Evolutionary conservation across 2,113 vertebrate species (phyloP), one percentile per base, ranked within the genome.

Genomic region (Leptobrachium leishanense): DNA sequence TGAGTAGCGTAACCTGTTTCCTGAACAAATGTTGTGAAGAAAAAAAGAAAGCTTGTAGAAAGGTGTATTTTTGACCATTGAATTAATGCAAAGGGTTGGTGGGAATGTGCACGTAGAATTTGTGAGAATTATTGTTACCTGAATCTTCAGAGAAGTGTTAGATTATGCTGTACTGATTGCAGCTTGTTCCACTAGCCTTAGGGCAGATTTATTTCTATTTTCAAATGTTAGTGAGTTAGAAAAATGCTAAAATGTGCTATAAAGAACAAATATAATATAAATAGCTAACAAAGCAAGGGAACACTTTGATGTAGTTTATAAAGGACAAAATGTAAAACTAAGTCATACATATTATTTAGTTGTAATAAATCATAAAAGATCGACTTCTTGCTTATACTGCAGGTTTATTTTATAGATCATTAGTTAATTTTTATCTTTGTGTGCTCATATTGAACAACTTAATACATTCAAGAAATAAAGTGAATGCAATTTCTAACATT

Each of bases 371-470:
- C 62, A 64, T 64, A 64, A 2, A 64, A 31, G 20, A 64, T 64
- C 15, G 7, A 64, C 62, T 15, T 7, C 11, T 31, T n/a, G 20
- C 62, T n/a, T 64, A 15, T 64, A 64, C 20, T 64, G 62, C 20
- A 64, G 31, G 20, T 64, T 64, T 64, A 64, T 64, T 64, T 64
- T 64, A 64, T n/a, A 64, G 62, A n/a, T 64, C 62, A 64, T 64
- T 64, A 64, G 62, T 64, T 64, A 7, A 15, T 7, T 64, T 31
- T 64, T 64, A 7, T 64, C 62, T 64, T 64, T 64, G 3, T 15
- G 62, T 31, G 1, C n/a, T n/a, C 15, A 64, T 64, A 64, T 50
- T 50, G 8, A 8, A 50, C 46, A 50, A 50, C 46, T 50, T 50
- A 50, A 50, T 50, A 50, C 4, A 50, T 50, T 50, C 46, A 50